These are phyloP conservation scores for Danaus melanippus DNA, from an alignment of 1,140 invertebrate genomes.

Conservation along the genomic window DNA sequence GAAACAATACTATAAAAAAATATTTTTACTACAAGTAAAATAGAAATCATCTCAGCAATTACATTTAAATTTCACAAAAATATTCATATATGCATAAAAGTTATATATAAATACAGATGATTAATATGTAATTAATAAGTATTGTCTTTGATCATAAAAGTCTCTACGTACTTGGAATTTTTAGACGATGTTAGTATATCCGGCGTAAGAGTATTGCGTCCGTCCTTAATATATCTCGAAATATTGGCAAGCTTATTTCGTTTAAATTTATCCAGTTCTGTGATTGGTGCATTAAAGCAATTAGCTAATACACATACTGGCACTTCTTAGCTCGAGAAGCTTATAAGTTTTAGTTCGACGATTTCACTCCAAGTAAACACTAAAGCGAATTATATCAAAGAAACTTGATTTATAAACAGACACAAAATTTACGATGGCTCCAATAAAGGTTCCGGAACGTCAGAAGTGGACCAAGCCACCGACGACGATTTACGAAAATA, in stretches of 20 bases:
- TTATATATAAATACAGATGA: too few species aligned
- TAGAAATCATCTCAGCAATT: too few species aligned
- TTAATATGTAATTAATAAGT: too few species aligned
- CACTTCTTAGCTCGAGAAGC: slow-evolving; percentile 49
- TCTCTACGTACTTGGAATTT: too few species aligned
- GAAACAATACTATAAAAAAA: too few species aligned
- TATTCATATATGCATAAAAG: too few species aligned
- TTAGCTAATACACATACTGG: slow-evolving; percentile 44
- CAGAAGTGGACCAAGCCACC: slow-evolving; percentile 72
- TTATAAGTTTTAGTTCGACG: slow-evolving; percentile 48
- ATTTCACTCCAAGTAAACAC: slow-evolving; percentile 31
- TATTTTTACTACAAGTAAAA: too few species aligned
- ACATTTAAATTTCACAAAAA: too few species aligned
- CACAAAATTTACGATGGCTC: slow-evolving; percentile 36
- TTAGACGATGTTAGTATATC: slow-evolving; percentile 8
- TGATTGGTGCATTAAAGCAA: slow-evolving; percentile 51
- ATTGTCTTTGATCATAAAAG: too few species aligned
- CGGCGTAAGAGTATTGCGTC: slow-evolving; percentile 10
- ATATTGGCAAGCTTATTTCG: slow-evolving; percentile 49
- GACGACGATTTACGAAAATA: slow-evolving; percentile 82
- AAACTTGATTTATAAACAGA: slow-evolving; percentile 10
- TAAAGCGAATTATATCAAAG: slow-evolving; percentile 22
- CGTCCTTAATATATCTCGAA: slow-evolving; percentile 20
- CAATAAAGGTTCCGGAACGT: slow-evolving; percentile 52
- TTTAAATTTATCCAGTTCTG: slow-evolving; percentile 53